A percentile compares a stretch with the other conserved stretches of the same genome.
phyloP scores from a whole-genome alignment of 1,140 invertebrate species.

The Spodoptera litura region DNA sequence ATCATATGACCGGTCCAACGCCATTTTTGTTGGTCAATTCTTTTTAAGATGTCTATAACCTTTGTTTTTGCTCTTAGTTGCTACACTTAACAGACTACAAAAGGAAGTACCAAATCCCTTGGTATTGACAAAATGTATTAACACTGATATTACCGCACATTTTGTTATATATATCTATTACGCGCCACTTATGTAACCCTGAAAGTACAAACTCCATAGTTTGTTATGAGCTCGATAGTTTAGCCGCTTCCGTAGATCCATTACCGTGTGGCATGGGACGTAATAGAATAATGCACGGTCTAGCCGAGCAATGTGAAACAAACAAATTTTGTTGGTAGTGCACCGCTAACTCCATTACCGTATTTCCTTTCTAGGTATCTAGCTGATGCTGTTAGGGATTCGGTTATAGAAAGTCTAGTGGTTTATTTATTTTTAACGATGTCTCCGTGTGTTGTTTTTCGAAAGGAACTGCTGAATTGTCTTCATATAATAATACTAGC shows the following conservation, averaged over 20 bases:
- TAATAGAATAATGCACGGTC: conserved; percentile 46
- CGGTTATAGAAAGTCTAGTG: background rate
- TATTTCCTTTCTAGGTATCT: conserved; percentile 1
- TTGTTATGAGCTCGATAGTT: conserved; percentile 38
- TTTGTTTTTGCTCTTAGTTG: no score
- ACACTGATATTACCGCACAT: background rate
- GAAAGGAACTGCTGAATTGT: no score
- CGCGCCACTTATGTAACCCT: background rate
- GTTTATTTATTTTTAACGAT: no score
- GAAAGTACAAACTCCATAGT: conserved; percentile 34
- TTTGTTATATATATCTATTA: background rate
- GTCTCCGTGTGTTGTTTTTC: no score
- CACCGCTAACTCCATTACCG: conserved; percentile 6
- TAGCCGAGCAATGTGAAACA: conserved; percentile 46
- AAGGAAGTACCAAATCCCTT: no score
- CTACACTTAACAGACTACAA: no score
- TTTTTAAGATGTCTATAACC: no score
- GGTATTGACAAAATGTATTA: background rate
- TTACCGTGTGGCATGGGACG: conserved; percentile 11
- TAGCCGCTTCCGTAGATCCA: conserved; percentile 43
- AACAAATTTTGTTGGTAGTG: conserved; percentile 48
- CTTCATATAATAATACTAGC: no score
- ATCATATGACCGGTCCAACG: no score
- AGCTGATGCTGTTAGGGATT: background rate
- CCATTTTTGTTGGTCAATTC: no score